Base-by-base conservation (phyloP, 2,888 invertebrate genomes). In the Eulithis testata region DNA sequence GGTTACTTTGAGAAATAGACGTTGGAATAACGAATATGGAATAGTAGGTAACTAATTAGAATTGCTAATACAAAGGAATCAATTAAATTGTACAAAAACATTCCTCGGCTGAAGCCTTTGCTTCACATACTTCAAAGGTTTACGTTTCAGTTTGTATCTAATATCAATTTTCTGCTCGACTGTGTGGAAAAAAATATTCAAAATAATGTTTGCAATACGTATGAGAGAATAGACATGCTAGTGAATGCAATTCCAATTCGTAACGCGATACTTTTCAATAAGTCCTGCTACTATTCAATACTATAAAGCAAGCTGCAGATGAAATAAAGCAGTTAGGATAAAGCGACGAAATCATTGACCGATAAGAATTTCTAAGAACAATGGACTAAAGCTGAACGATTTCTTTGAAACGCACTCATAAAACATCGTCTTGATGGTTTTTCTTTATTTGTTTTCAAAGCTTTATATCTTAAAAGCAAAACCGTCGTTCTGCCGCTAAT, bases 121-220 rank as follows among this genome's bases (percentile, higher is more conserved):
- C 79, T 74, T 74, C 72, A 72, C 67, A 73, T 68, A 68, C 65
- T 69, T 57, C 49, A 70, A 67, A 66, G 11, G 61, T 54, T 70
- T 78, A 72, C 78, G 77, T 80, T 81, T 82, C 79, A 79, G 76
- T 73, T 68, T 64, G 68, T 69, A 76, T 74, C 80, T 76, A 78
- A 73, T 75, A 76, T 76, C 83, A 87, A 87, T 88, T 88, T 87
- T 86, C 82, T 76, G 76, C 86, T 84, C 74, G 76, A 76, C 80
- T 65, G 80, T 71, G 77, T 76, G 83, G 86, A 88, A 89, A 21
- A 21, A 88, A 85, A 77, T 76, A 73, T 76, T 76, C 74, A 65
- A 76, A 76, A 76, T 80, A 76, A 60, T 57, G 52, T 63, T 49
- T 52, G 62, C 44, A 49, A 49, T 45, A 51, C 43, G 4, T 45